Percentiles rank a stretch among this genome's conserved stretches.
Conservation (phyloP, 2,888 invertebrate genomes). For the Synanthedon vespiformis region DNA sequence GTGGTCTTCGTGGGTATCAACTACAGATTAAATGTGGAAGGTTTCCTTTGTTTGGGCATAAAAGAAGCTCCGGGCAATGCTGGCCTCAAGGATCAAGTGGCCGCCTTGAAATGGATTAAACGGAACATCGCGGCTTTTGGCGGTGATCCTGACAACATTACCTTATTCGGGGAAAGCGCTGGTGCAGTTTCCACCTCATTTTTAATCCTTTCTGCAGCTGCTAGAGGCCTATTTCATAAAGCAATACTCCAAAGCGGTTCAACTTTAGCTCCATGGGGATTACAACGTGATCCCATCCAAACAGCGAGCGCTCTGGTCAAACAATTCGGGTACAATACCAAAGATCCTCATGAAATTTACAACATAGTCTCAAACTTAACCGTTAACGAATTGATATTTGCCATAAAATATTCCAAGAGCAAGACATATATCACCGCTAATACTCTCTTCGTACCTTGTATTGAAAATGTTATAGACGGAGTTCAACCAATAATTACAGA, state of each 20-base stretch:
- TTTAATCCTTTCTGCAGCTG: constrained; percentile 40
- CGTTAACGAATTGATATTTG: constrained; percentile 34
- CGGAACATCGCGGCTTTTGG: constrained; percentile 50
- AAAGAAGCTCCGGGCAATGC: constrained; percentile 75
- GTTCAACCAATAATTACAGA: constrained; percentile 41
- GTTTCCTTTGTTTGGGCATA: constrained; percentile 74
- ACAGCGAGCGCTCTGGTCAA: constrained; percentile 40
- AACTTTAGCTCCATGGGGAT: constrained; percentile 46
- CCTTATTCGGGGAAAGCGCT: constrained; percentile 59
- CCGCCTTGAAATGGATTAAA: constrained; percentile 51
- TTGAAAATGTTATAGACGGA: constrained; percentile 46
- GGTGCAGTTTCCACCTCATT: constrained; percentile 53
- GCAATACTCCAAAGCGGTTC: constrained; percentile 57
- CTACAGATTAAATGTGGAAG: constrained; percentile 70
- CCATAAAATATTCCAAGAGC: constrained; percentile 38
- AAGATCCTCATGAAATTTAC: constrained; percentile 43
- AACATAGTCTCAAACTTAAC: constrained; percentile 37
- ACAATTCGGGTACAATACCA: constrained; percentile 45
- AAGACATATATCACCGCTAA: constrained; percentile 41
- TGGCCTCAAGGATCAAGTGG: constrained; percentile 67
- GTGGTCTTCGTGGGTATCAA: constrained; percentile 72
- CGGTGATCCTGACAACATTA: constrained; percentile 50
- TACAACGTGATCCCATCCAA: constrained; percentile 46
- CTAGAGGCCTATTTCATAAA: constrained; percentile 49
- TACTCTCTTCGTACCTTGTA: constrained; percentile 47